phyloP scores from a whole-genome alignment of 2,113 vertebrate genomes.

The Raja brachyura region DNA sequence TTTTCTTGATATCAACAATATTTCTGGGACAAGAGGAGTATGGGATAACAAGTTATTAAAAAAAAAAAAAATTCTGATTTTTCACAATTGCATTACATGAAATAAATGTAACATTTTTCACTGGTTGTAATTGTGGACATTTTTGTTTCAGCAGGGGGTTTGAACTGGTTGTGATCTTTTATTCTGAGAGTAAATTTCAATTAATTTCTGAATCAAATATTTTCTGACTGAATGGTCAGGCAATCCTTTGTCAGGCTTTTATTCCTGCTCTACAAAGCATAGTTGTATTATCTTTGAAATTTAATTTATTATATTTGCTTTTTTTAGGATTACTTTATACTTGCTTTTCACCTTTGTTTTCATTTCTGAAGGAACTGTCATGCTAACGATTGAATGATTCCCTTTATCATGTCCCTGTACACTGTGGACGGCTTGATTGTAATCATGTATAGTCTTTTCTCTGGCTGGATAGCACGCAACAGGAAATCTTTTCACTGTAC shows the following conservation, averaged over 20 bases:
- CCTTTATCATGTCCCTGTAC: too few relatives aligned
- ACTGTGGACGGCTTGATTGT: too few relatives aligned
- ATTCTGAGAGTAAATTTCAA: not conserved
- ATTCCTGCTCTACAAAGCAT: not conserved
- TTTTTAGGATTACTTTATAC: not conserved
- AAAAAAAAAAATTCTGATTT: not conserved
- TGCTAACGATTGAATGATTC: not conserved
- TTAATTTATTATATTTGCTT: not conserved
- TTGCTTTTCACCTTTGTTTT: not conserved
- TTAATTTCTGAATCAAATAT: not conserved
- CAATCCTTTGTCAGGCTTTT: not conserved
- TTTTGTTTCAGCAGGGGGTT: not conserved
- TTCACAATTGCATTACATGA: not conserved
- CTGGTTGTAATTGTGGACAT: not conserved
- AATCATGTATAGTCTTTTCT: too few relatives aligned
- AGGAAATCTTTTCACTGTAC: too few relatives aligned
- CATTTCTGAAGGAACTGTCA: not conserved
- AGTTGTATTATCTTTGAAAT: not conserved
- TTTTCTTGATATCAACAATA: not conserved
- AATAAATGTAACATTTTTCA: not conserved
- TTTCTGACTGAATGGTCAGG: not conserved
- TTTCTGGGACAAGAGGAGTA: not conserved
- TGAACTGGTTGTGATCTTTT: not conserved
- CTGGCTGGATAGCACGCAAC: too few relatives aligned
- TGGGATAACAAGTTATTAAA: not conserved